Percentiles rank a stretch among this genome's conserved stretches.
These are phyloP conservation scores for Mythimna pallens DNA, from an alignment of 2,888 invertebrate species.

Conservation along the genomic window DNA sequence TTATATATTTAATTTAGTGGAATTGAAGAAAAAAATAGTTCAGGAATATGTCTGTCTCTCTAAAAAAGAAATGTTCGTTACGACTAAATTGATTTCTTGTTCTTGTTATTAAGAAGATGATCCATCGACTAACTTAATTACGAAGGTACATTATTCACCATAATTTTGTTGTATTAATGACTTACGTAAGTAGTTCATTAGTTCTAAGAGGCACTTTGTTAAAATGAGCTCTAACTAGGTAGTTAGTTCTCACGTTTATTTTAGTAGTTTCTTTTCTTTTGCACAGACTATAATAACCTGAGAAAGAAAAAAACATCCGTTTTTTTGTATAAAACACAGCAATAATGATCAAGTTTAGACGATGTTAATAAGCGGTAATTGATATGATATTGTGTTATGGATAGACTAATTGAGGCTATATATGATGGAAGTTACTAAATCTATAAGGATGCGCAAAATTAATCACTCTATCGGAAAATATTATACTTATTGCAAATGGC, in stretches of 20 bases:
- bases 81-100: conserved; percentile 9
- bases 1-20: conserved; percentile 12
- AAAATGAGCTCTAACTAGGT: conserved; percentile 7
- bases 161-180: conserved; percentile 3
- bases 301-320: background rate
- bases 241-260: conserved; percentile 31
- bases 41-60: background rate
- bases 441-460: too few relatives aligned
- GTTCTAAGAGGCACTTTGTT: conserved; percentile 26
- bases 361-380: conserved; percentile 3
- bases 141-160: background rate
- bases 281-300: background rate
- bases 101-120: background rate
- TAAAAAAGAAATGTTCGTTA: conserved; percentile 11
- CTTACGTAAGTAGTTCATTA: conserved; percentile 10
- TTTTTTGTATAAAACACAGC: background rate
- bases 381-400: background rate
- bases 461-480: too few relatives aligned
- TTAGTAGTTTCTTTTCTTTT: conserved; percentile 33
- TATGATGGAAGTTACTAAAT: background rate
- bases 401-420: background rate
- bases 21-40: background rate
- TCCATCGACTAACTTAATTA: background rate
- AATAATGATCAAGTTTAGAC: background rate
- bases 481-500: too few relatives aligned